Percentiles rank a stretch among this genome's conserved stretches.
Evolutionary conservation across 2,888 invertebrate genomes (phyloP).

Genomic region (Archips xylosteana): DNA sequence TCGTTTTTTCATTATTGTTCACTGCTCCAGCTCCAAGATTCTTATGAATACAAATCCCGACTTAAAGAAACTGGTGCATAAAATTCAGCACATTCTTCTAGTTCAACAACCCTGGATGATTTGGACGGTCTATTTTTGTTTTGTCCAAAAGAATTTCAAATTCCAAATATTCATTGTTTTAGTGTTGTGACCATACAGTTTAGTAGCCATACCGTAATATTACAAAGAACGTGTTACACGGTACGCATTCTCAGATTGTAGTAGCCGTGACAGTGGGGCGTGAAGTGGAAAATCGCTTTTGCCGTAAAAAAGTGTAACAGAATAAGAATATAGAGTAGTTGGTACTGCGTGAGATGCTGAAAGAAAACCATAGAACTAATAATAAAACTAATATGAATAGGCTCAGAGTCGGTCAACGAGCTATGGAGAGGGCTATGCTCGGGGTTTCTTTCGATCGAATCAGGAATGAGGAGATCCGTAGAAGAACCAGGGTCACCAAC

Average conservation of each 20-base stretch:
- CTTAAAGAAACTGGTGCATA: constrained; percentile 72
- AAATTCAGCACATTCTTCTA: constrained; percentile 63
- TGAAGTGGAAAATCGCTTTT: constrained; percentile 32
- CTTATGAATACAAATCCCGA: constrained; percentile 53
- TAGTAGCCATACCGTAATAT: constrained; percentile 50
- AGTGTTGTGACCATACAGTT: constrained; percentile 48
- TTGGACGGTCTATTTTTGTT: constrained; percentile 66
- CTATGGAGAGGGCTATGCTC: neutral
- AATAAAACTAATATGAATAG: too few species aligned
- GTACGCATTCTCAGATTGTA: constrained; percentile 41
- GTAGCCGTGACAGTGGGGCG: constrained; percentile 41
- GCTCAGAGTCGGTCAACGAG: too few species aligned
- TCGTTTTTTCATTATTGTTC: neutral
- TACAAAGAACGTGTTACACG: constrained; percentile 48
- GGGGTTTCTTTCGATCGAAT: too few species aligned
- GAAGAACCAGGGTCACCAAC: too few species aligned
- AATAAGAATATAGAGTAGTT: constrained; percentile 27
- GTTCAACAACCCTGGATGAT: constrained; percentile 64
- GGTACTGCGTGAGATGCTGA: neutral
- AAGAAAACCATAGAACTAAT: too few species aligned
- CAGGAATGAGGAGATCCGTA: too few species aligned
- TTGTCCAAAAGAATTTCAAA: constrained; percentile 64
- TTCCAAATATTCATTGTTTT: constrained; percentile 45
- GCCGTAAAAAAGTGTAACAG: constrained; percentile 42
- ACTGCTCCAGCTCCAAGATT: neutral